Evolutionary conservation across 2,888 invertebrate species (phyloP).

Genomic region (Sinodicranocentrus sp.): DNA sequence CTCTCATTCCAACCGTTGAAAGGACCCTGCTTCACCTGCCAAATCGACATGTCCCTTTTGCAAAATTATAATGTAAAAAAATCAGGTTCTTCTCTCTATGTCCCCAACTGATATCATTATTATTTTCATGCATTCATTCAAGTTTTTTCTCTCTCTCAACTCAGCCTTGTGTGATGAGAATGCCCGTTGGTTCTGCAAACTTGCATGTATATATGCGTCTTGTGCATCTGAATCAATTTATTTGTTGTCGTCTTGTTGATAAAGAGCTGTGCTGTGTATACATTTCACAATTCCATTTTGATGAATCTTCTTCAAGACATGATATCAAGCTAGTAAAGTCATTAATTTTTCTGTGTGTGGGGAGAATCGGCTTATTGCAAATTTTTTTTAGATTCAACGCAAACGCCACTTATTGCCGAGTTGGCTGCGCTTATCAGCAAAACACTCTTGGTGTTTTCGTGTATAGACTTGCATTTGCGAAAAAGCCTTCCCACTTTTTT

Average conservation of each 20-base stretch:
- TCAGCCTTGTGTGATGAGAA: conserved; percentile 5
- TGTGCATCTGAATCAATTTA: conserved; percentile 40
- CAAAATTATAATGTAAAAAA: conserved; percentile 43
- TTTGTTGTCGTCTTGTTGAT: conserved; percentile 35
- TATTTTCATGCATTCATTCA: not conserved
- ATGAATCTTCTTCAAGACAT: not conserved
- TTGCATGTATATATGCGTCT: no score
- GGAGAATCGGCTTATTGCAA: not conserved
- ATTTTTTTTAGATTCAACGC: not conserved
- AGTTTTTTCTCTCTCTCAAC: conserved; percentile 6
- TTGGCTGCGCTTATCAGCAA: not conserved
- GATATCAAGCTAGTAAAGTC: not conserved
- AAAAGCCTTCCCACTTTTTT: not conserved
- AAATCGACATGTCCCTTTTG: conserved; percentile 4
- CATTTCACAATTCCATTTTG: not conserved
- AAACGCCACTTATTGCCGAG: not conserved
- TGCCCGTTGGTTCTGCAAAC: no score
- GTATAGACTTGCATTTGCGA: not conserved
- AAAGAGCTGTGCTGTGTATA: not conserved
- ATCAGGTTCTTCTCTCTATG: conserved; percentile 57
- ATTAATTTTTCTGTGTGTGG: conserved; percentile 5
- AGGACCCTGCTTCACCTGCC: conserved; percentile 52
- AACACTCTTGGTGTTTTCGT: not conserved
- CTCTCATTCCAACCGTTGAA: not conserved
- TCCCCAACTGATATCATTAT: conserved; percentile 55